Evolutionary conservation across 1,140 invertebrate genomes (phyloP).

Genomic region (Bombus affinis): DNA sequence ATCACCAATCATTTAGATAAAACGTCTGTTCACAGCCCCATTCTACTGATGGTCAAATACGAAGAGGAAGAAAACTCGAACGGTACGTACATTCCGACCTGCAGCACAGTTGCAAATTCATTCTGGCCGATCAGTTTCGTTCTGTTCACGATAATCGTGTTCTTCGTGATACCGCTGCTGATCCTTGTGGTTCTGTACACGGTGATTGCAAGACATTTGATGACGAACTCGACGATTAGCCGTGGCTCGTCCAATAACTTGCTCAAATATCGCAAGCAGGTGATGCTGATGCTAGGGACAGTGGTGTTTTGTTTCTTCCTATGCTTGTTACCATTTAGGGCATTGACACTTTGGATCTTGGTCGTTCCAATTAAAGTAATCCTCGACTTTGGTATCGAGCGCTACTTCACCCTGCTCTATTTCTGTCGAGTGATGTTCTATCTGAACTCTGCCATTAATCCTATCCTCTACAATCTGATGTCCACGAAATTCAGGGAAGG

Average conservation of each 20-base stretch:
- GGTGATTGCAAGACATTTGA: constrained; percentile 91
- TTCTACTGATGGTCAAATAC: constrained; percentile 89
- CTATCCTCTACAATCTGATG: constrained; percentile 94
- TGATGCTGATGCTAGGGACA: constrained; percentile 94
- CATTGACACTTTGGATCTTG: constrained; percentile 93
- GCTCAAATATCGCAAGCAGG: constrained; percentile 87
- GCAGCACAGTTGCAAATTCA: constrained; percentile 88
- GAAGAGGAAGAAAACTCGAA: constrained; percentile 87
- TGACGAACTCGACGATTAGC: constrained; percentile 89
- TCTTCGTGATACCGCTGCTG: constrained; percentile 92
- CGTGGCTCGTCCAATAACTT: constrained; percentile 84
- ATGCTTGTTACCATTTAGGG: constrained; percentile 93
- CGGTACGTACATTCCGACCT: constrained; percentile 87
- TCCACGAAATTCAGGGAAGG: constrained; percentile 95
- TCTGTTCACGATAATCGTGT: constrained; percentile 89
- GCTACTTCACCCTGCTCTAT: constrained; percentile 93
- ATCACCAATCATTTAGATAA: background rate
- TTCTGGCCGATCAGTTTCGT: constrained; percentile 90
- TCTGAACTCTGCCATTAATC: constrained; percentile 94
- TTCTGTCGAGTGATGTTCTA: constrained; percentile 94
- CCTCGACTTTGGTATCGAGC: constrained; percentile 87
- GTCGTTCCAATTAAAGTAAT: constrained; percentile 86
- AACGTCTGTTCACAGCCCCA: constrained; percentile 85
- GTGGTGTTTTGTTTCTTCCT: constrained; percentile 96
- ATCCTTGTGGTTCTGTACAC: constrained; percentile 92